Conservation (phyloP, 2,797 vertebrate species). For the Leptodactylus fallax region DNA sequence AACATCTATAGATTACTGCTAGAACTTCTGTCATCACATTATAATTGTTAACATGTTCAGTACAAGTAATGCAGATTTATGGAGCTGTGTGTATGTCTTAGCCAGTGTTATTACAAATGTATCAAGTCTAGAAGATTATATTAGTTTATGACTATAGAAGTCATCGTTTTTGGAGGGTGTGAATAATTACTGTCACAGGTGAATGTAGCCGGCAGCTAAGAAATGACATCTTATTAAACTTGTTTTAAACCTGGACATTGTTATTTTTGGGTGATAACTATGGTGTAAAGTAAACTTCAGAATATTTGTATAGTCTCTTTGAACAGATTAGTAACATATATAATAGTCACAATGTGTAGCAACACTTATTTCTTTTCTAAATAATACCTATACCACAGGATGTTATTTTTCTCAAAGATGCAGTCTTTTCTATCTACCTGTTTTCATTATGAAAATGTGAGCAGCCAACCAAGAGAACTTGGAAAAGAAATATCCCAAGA, state of each 20-base stretch:
- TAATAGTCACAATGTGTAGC: no score
- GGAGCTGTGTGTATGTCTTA: constrained; percentile 56
- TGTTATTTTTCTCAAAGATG: no score
- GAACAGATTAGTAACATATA: neutral
- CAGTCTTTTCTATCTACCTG: no score
- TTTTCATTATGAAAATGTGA: no score
- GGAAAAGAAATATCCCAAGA: no score
- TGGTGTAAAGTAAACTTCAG: neutral
- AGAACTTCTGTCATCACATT: constrained; percentile 66
- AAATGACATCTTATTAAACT: constrained; percentile 7
- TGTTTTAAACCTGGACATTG: constrained; percentile 10
- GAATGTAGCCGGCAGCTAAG: neutral
- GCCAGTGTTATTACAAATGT: constrained; percentile 51
- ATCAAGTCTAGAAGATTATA: constrained; percentile 39
- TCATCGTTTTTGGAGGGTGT: constrained; percentile 16
- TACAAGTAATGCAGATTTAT: constrained; percentile 64
- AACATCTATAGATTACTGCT: constrained; percentile 65
- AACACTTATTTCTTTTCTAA: no score
- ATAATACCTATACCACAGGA: no score
- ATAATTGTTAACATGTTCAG: constrained; percentile 68
- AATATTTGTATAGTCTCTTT: neutral
- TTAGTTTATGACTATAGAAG: constrained; percentile 26
- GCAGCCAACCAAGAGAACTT: no score
- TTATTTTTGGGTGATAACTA: neutral
- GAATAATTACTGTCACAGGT: constrained; percentile 38